These are phyloP conservation scores for Otolemur garnettii DNA, from an alignment of 2,113 vertebrate species.

Conservation along the genomic window DNA sequence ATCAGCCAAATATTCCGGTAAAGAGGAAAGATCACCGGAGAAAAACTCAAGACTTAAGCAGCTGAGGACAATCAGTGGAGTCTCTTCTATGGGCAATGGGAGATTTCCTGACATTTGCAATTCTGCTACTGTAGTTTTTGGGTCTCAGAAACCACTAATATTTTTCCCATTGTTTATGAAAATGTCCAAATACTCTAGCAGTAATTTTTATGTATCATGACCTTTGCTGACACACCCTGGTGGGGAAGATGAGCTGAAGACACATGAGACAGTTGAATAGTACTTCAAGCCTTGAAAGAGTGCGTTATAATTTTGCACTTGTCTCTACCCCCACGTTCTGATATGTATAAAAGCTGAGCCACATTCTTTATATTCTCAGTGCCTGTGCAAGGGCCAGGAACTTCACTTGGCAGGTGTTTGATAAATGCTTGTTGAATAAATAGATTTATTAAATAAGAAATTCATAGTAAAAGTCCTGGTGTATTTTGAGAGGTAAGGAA, in stretches of 20 bases:
- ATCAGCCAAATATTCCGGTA: background rate
- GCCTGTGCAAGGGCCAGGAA: slow-evolving; percentile 26
- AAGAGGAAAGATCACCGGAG: background rate
- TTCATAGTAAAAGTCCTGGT: background rate
- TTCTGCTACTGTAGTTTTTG: background rate
- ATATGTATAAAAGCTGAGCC: background rate
- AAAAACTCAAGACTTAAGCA: background rate
- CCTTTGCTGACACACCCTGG: slow-evolving; percentile 40
- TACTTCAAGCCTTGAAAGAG: background rate
- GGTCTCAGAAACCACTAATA: slow-evolving; percentile 52
- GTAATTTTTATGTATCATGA: slow-evolving; percentile 48
- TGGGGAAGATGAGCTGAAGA: slow-evolving; percentile 56
- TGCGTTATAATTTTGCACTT: slow-evolving; percentile 43
- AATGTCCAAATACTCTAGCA: slow-evolving; percentile 55
- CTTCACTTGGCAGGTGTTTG: slow-evolving; percentile 47
- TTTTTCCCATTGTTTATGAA: slow-evolving; percentile 73
- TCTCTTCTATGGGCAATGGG: background rate
- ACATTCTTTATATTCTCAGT: slow-evolving; percentile 30
- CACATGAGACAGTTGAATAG: slow-evolving; percentile 1
- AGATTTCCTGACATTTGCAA: slow-evolving; percentile 44
- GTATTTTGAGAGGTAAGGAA: slow-evolving; percentile 16
- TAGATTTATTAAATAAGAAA: slow-evolving; percentile 67
- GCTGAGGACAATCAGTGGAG: background rate
- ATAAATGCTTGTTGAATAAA: slow-evolving; percentile 62
- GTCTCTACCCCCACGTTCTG: background rate